Evolutionary conservation across 2,888 invertebrate genomes (phyloP), one percentile per base, ranked within the genome.

Genomic region (Zygothrica quintamaculata): DNA sequence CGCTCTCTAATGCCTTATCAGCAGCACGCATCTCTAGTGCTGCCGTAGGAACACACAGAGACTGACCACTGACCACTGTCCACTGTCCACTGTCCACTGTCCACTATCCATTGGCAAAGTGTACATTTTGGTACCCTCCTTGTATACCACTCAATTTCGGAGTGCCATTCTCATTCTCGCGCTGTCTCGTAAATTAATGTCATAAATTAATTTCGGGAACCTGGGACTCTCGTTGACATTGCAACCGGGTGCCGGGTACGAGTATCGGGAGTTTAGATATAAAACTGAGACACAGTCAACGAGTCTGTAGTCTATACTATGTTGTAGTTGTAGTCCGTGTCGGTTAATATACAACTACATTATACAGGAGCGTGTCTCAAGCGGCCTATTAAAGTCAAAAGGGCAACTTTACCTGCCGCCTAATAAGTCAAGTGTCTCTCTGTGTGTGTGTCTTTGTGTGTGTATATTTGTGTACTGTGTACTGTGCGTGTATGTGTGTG

Each of bases 181-280:
- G 73, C 71, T 75, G 85, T 77, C 77, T 75, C 86, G 78, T 88
- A 88, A 88, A 88, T 87, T 70, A 88, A 86, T 81, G 84, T 87
- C 88, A 88, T 88, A 88, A 88, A 88, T 88, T 88, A 86, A 88
- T 84, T 87, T 84, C 48, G 67, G 74, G 65, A 22, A 51, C 31
- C 65, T 48, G 60, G 64, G 74, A 73, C 75, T 75, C 68, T 75
- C 74, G 67, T 47, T 70, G 74, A 76, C 84, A 74, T 71, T 78
- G 67, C 75, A 76, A 78, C 71, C 68, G 75, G n/a, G 66, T 70
- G 69, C 58, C 65, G 42, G 36, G 46, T 56, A 33, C 62, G 22
- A 34, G 44, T 25, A 34, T 67, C 46, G 39, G 33, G 56, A 36
- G n/a, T n/a, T n/a, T n/a, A n/a, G n/a, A n/a, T n/a, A n/a, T n/a